Conservation (phyloP, 2,113 vertebrate species). For the Malaclemys terrapin region DNA sequence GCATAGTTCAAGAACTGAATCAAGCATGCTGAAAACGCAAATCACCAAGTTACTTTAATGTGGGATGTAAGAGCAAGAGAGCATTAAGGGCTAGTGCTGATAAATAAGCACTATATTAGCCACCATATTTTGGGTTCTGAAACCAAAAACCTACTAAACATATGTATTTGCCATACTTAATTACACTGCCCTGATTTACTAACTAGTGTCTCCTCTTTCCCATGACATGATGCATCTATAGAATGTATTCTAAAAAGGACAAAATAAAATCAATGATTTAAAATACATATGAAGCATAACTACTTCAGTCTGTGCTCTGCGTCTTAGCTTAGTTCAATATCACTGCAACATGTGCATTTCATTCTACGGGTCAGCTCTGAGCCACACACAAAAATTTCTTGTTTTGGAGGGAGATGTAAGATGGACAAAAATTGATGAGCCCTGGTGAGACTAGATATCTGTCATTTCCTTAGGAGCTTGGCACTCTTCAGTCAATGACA, state of each 20-base stretch:
- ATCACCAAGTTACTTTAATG: conserved; percentile 42
- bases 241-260: neutral
- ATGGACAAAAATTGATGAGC: neutral
- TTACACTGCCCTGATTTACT: conserved; percentile 26
- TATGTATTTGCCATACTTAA: neutral
- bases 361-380: neutral
- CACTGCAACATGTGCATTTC: neutral
- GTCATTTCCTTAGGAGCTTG: neutral
- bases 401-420: neutral
- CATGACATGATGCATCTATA: neutral
- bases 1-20: conserved; percentile 42
- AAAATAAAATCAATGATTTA: conserved; percentile 2
- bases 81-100: conserved; percentile 2
- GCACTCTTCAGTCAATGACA: neutral
- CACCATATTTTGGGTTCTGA: conserved; percentile 19
- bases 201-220: neutral
- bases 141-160: conserved; percentile 29
- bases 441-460: neutral
- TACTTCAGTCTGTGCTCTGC: neutral
- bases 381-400: neutral
- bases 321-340: neutral
- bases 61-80: conserved; percentile 22
- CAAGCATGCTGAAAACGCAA: conserved; percentile 20
- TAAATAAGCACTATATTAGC: conserved; percentile 37
- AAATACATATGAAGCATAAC: neutral